phyloP scores from a whole-genome alignment of 2,888 invertebrate species.

The Tethea ocularis region DNA sequence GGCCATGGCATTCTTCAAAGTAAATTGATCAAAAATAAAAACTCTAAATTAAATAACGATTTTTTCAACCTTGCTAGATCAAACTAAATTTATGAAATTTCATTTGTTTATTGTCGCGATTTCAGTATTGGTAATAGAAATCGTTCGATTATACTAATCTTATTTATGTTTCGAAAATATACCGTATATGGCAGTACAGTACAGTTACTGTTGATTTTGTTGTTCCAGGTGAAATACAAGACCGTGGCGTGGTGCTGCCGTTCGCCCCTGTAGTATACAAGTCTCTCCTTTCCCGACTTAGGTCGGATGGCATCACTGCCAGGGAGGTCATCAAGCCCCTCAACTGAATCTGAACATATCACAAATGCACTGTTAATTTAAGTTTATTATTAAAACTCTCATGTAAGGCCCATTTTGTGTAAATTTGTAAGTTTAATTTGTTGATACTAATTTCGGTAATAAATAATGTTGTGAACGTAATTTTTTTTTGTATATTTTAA shows the following conservation, averaged over 20 bases:
- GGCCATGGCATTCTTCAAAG: too few species aligned
- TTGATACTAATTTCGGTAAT: background rate
- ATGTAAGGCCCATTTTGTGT: constrained; percentile 4
- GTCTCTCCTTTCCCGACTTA: constrained; percentile 94
- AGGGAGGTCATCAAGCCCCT: constrained; percentile 65
- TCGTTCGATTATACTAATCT: too few species aligned
- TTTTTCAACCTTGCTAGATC: too few species aligned
- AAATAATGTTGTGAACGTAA: background rate
- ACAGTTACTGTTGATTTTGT: background rate
- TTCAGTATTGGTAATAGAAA: too few species aligned
- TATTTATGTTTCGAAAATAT: too few species aligned
- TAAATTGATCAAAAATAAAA: too few species aligned
- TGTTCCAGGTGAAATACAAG: constrained; percentile 95
- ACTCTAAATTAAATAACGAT: too few species aligned
- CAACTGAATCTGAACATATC: constrained; percentile 45
- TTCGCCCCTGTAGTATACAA: constrained; percentile 96
- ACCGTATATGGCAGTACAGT: too few species aligned
- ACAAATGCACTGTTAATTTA: constrained; percentile 9
- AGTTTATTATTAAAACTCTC: background rate
- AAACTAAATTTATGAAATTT: too few species aligned
- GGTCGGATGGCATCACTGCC: constrained; percentile 90
- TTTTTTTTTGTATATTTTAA: background rate
- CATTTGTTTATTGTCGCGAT: too few species aligned
- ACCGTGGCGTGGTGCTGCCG: constrained; percentile 95
- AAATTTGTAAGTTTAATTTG: background rate